Percentiles rank a stretch among this genome's conserved stretches.
Evolutionary conservation across 1,140 invertebrate genomes (phyloP).

Genomic region (Nomia melanderi): DNA sequence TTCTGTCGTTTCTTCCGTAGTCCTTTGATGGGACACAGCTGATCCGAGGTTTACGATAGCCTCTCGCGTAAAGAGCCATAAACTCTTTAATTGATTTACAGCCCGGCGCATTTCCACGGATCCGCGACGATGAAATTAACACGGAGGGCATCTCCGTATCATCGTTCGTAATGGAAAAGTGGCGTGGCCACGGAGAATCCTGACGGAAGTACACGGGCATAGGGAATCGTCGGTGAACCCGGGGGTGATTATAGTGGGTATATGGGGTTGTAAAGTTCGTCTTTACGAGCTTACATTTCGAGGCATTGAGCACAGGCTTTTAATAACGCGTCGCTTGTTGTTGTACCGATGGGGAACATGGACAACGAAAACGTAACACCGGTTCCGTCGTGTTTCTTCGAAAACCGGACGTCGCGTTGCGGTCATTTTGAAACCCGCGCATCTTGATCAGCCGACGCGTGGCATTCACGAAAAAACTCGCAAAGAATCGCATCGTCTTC

Average conservation of each 20-base stretch:
- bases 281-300: constrained; percentile 70
- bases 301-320: constrained; percentile 63
- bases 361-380: constrained; percentile 33
- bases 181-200: constrained; percentile 15
- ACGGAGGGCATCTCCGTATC: constrained; percentile 11
- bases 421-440: constrained; percentile 23
- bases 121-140: constrained; percentile 50
- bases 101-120: constrained; percentile 29
- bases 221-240: constrained; percentile 32
- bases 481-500: too few relatives aligned
- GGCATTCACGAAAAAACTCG: too few relatives aligned
- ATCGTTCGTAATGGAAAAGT: constrained; percentile 57
- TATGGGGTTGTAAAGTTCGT: constrained; percentile 65
- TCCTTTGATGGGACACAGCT: neutral
- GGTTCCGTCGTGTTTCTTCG: neutral
- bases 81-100: constrained; percentile 62
- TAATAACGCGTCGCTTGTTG: constrained; percentile 64
- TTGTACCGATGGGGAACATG: constrained; percentile 37
- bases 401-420: neutral
- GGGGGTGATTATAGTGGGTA: constrained; percentile 61
- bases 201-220: neutral
- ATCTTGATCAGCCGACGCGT: constrained; percentile 16
- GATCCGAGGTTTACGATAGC: constrained; percentile 25
- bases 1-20: neutral
- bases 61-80: constrained; percentile 14